A percentile compares a stretch with the other conserved stretches of the same genome.
phyloP scores from a whole-genome alignment of 2,888 invertebrate genomes.

The Punctoribates punctum region DNA sequence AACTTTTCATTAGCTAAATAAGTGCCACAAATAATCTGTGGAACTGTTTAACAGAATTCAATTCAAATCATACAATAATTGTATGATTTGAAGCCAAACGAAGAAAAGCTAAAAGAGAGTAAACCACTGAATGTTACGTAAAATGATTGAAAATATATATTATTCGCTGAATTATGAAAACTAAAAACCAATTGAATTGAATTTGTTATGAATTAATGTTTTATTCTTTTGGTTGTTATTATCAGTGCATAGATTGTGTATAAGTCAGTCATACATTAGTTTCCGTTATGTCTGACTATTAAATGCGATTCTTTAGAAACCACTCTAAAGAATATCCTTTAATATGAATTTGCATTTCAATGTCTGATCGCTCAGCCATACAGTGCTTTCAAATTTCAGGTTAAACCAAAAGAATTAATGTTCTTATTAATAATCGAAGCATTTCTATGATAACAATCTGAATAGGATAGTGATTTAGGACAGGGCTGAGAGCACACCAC shows the following conservation, averaged over 20 bases:
- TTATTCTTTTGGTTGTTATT: background rate
- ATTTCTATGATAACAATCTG: background rate
- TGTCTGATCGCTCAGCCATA: conserved; percentile 15
- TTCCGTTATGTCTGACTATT: background rate
- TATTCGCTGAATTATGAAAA: background rate
- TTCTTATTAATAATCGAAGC: conserved; percentile 17
- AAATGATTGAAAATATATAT: background rate
- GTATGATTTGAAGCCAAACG: conserved; percentile 5
- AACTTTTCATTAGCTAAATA: background rate
- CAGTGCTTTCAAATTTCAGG: conserved; percentile 4
- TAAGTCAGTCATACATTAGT: background rate
- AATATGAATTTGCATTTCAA: conserved; percentile 5
- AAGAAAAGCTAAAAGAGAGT: conserved; percentile 3
- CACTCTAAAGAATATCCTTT: conserved; percentile 1
- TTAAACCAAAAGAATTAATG: background rate
- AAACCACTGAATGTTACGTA: conserved; percentile 15
- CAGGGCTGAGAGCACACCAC: too few species aligned
- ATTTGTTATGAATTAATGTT: background rate
- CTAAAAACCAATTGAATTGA: background rate
- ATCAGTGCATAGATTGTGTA: conserved; percentile 3
- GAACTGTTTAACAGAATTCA: background rate
- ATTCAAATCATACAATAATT: background rate
- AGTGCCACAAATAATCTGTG: background rate
- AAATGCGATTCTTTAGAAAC: background rate
- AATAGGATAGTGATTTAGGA: background rate